Evolutionary conservation across 2,888 invertebrate species (phyloP).

Genomic region (Oligia fasciuncula): DNA sequence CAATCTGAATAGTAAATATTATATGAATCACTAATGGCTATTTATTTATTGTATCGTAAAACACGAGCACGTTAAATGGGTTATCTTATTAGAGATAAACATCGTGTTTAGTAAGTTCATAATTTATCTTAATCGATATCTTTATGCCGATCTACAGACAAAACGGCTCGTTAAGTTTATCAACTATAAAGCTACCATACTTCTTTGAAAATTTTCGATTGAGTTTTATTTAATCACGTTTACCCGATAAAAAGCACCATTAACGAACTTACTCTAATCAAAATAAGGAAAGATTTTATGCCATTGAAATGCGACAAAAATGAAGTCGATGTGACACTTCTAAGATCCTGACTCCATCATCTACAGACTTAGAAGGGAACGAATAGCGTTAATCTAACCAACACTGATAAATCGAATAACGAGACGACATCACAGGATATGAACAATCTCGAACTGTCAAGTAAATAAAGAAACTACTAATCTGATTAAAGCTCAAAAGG

Average conservation of each 20-base stretch:
- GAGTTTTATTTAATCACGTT: background rate
- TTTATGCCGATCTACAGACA: constrained; percentile 17
- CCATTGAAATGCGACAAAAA: background rate
- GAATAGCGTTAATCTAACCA: background rate
- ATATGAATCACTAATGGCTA: constrained; percentile 44
- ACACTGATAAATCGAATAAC: background rate
- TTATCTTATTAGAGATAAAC: constrained; percentile 34
- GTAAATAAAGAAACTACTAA: background rate
- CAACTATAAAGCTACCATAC: background rate
- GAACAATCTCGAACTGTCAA: background rate
- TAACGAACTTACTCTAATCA: background rate
- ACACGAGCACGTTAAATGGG: constrained; percentile 35
- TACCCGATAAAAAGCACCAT: background rate
- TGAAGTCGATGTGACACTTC: background rate
- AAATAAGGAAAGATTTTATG: background rate
- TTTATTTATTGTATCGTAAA: constrained; percentile 46
- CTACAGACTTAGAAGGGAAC: background rate
- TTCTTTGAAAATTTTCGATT: background rate
- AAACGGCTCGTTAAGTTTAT: constrained; percentile 14
- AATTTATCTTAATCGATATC: constrained; percentile 42
- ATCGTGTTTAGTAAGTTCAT: constrained; percentile 21
- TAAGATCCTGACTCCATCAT: background rate
- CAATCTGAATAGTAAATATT: constrained; percentile 45
- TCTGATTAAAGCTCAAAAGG: background rate
- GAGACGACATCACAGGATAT: too few relatives aligned